These are phyloP conservation scores for Tetramorium bicarinatum DNA, from an alignment of 2,888 invertebrate genomes.

Conservation along the genomic window DNA sequence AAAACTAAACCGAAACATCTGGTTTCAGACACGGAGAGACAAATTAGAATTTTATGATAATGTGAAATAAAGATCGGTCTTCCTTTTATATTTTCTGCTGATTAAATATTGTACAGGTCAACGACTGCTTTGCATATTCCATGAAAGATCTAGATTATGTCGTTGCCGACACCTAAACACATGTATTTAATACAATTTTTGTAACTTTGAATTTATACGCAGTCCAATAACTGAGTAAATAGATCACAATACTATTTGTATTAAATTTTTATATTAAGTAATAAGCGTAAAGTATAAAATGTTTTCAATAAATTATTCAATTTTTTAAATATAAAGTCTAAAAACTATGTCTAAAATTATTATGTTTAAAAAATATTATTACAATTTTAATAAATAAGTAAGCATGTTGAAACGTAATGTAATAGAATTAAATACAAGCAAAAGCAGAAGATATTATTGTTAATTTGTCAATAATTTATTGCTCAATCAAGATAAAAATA, in stretches of 20 bases:
- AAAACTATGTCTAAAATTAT: too few relatives aligned
- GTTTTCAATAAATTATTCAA: slow-evolving; percentile 3
- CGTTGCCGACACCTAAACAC: neutral
- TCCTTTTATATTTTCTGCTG: neutral
- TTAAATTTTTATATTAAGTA: neutral
- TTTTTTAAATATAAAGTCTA: too few relatives aligned
- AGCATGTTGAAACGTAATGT: too few relatives aligned
- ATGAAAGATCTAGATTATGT: neutral
- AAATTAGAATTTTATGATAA: slow-evolving; percentile 3
- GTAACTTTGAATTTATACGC: neutral
- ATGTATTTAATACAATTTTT: neutral
- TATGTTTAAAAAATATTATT: too few relatives aligned
- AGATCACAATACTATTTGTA: neutral
- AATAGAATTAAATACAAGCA: too few relatives aligned
- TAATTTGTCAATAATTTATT: neutral
- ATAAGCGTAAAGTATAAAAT: neutral
- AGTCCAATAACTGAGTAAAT: neutral
- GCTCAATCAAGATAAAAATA: too few relatives aligned
- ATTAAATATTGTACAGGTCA: neutral
- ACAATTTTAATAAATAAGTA: too few relatives aligned
- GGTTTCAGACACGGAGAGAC: neutral
- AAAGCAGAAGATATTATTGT: too few relatives aligned
- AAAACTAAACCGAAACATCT: slow-evolving; percentile 35
- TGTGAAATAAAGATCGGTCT: neutral
- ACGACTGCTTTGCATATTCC: neutral